Evolutionary conservation across 2,113 vertebrate genomes (phyloP).

Genomic region (Oryzias celebensis): DNA sequence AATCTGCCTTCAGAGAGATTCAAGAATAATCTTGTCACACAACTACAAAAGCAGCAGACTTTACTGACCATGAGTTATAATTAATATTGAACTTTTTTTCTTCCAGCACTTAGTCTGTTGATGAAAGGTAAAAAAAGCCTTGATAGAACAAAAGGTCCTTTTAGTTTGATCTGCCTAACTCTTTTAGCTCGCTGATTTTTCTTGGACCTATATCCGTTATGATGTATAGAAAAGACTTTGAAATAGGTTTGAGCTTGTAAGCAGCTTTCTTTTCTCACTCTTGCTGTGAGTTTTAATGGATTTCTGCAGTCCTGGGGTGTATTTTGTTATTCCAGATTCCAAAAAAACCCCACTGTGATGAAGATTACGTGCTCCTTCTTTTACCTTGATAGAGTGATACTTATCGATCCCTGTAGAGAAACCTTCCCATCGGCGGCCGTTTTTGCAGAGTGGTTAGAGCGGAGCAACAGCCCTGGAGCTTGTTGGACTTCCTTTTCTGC

Average conservation of each 20-base stretch:
- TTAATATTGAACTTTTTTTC: neutral
- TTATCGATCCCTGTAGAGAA: slow-evolving; percentile 48
- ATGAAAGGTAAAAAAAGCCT: slow-evolving; percentile 12
- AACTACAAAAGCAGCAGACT: neutral
- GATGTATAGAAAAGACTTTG: slow-evolving; percentile 20
- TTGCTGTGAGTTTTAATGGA: slow-evolving; percentile 45
- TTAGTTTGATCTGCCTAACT: slow-evolving; percentile 24
- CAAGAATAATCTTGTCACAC: neutral
- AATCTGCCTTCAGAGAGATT: neutral
- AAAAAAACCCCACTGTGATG: slow-evolving; percentile 18
- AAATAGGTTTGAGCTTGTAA: slow-evolving; percentile 25
- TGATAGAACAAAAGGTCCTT: slow-evolving; percentile 31
- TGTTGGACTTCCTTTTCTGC: slow-evolving; percentile 15
- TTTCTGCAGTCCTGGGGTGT: slow-evolving; percentile 33
- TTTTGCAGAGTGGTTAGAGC: slow-evolving; percentile 23
- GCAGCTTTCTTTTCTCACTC: slow-evolving; percentile 25
- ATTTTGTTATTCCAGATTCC: slow-evolving; percentile 26
- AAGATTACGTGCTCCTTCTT: slow-evolving; percentile 31
- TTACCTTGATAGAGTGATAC: slow-evolving; percentile 48
- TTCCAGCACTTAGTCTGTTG: neutral
- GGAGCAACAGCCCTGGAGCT: slow-evolving; percentile 16
- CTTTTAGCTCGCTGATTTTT: slow-evolving; percentile 26
- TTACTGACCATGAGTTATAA: neutral
- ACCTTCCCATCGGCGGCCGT: slow-evolving; percentile 13
- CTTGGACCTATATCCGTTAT: slow-evolving; percentile 18